phyloP scores from a whole-genome alignment of 2,888 invertebrate species.

The Anagyrus pseudococci region DNA sequence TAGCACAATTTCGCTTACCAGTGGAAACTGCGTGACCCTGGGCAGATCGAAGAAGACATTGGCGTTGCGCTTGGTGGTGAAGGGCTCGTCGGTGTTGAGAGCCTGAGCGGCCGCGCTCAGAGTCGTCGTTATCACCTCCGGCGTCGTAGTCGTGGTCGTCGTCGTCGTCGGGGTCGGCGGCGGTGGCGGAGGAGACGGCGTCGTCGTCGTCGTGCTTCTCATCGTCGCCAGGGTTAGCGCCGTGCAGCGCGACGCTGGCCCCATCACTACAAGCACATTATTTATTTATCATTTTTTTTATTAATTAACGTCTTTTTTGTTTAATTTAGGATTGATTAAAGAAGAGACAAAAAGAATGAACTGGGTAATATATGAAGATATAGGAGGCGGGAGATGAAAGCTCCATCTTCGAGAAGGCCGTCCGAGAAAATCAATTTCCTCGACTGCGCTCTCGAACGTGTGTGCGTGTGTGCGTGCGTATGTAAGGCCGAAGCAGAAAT shows the following conservation, averaged over 20 bases:
- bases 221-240: conserved; percentile 10
- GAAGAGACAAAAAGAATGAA: no score
- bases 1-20: conserved; percentile 15
- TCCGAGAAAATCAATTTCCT: no score
- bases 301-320: no score
- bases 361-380: no score
- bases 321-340: no score
- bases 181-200: neutral
- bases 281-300: no score
- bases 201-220: neutral
- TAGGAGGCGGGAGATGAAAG: no score
- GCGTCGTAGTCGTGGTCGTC: conserved; percentile 12
- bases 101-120: neutral
- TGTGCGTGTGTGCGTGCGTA: no score
- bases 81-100: conserved; percentile 26
- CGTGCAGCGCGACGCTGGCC: neutral
- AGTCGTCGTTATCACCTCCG: conserved; percentile 5
- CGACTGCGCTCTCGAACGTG: no score
- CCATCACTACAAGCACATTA: no score
- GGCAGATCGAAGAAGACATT: conserved; percentile 23
- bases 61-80: conserved; percentile 37
- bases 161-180: conserved; percentile 6
- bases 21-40: conserved; percentile 25
- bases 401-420: no score
- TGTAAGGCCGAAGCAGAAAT: no score